Conservation (phyloP, 2,888 invertebrate species). For the Brachyptera putata region DNA sequence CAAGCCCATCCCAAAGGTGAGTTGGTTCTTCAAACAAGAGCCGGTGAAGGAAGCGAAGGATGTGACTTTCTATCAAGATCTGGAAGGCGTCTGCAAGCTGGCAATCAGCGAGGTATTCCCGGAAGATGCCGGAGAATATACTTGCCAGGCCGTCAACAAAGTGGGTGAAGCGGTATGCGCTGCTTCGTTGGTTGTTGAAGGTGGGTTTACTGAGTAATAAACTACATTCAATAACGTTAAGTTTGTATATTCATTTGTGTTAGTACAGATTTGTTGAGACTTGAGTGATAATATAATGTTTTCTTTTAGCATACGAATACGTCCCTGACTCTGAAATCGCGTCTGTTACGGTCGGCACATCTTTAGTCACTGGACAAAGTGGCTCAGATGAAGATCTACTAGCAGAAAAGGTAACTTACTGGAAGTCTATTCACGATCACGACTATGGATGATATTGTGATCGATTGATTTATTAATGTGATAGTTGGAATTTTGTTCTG, state of each 20-base stretch:
- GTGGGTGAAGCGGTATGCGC: slow-evolving; percentile 77
- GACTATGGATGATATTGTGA: slow-evolving; percentile 20
- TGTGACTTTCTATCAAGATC: slow-evolving; percentile 66
- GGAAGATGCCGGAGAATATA: slow-evolving; percentile 85
- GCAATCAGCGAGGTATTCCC: slow-evolving; percentile 83
- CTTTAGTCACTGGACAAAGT: slow-evolving; percentile 54
- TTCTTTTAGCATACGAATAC: slow-evolving; percentile 81
- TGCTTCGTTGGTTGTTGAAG: slow-evolving; percentile 75
- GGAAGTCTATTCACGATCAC: slow-evolving; percentile 34
- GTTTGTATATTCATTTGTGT: too few relatives aligned
- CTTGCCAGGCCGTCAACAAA: slow-evolving; percentile 75
- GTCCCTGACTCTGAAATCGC: slow-evolving; percentile 81
- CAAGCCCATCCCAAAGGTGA: slow-evolving; percentile 72
- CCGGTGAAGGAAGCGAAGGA: slow-evolving; percentile 73
- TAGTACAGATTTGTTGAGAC: too few relatives aligned
- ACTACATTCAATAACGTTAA: not conserved
- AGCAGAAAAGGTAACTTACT: slow-evolving; percentile 63
- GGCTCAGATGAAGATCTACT: slow-evolving; percentile 80
- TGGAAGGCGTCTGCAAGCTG: slow-evolving; percentile 74
- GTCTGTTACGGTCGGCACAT: slow-evolving; percentile 46
- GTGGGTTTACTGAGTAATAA: slow-evolving; percentile 46
- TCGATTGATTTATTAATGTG: not conserved
- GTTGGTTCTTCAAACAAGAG: slow-evolving; percentile 73
- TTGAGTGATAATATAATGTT: too few relatives aligned
- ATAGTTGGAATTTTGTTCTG: too few relatives aligned